Percentiles rank a stretch among this genome's conserved stretches.
Conservation (phyloP, 2,797 vertebrate genomes). For the Pantherophis vulpinus region DNA sequence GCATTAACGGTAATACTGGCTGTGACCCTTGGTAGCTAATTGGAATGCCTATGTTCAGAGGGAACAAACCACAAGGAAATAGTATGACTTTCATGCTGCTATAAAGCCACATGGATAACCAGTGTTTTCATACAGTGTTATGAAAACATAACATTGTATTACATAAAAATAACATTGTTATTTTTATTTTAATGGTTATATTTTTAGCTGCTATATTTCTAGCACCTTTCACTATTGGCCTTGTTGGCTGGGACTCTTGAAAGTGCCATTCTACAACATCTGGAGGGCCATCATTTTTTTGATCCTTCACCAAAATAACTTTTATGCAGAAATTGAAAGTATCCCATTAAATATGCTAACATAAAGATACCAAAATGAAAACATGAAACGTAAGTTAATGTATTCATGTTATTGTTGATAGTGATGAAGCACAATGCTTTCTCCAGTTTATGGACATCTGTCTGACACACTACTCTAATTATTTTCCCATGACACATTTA, state of each 20-base stretch:
- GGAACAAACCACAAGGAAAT: not conserved
- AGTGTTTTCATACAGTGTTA: not conserved
- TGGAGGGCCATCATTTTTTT: not conserved
- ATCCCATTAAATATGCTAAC: slow-evolving; percentile 1
- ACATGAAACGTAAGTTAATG: slow-evolving; percentile 20
- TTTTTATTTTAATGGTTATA: not conserved
- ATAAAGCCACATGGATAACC: not conserved
- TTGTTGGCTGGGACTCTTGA: not conserved
- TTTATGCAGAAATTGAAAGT: not conserved
- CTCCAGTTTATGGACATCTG: slow-evolving; percentile 70
- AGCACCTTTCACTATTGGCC: not conserved
- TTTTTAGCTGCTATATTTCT: not conserved
- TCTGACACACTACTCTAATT: slow-evolving; percentile 69
- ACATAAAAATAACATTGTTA: not conserved
- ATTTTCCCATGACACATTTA: slow-evolving; percentile 67
- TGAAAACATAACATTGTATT: not conserved
- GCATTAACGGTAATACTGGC: not conserved
- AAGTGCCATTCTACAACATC: not conserved
- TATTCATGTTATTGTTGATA: slow-evolving; percentile 57
- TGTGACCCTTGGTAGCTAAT: not conserved
- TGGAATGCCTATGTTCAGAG: not conserved
- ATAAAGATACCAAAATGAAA: slow-evolving; percentile 27
- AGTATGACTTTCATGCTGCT: not conserved
- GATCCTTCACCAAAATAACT: not conserved
- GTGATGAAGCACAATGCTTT: slow-evolving; percentile 60